phyloP scores from a whole-genome alignment of 2,888 invertebrate genomes.

The Perdita meconis region DNA sequence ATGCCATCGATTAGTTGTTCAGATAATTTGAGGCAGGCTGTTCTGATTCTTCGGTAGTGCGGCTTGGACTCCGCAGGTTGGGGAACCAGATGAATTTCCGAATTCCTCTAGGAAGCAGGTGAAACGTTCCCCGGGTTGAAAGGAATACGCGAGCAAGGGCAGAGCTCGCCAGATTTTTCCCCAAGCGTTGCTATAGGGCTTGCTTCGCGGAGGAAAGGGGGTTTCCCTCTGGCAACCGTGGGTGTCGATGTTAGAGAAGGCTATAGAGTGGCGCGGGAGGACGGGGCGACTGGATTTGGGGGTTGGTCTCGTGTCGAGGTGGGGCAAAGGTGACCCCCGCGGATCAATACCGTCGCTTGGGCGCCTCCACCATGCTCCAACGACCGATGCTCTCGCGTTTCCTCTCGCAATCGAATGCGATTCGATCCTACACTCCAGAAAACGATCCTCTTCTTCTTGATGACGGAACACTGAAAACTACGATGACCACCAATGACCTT shows the following conservation, averaged over 20 bases:
- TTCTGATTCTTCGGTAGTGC: too few relatives aligned
- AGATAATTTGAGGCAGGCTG: not conserved
- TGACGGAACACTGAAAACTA: too few relatives aligned
- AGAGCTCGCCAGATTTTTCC: conserved; percentile 66
- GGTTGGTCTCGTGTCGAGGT: conserved; percentile 77
- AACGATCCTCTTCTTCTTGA: conserved; percentile 18
- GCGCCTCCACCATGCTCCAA: conserved; percentile 77
- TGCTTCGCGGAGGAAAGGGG: conserved; percentile 68
- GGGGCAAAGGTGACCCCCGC: conserved; percentile 78
- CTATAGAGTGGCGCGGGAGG: conserved; percentile 55
- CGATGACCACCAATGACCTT: not conserved
- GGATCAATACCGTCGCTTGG: conserved; percentile 83
- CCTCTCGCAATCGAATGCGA: conserved; percentile 64
- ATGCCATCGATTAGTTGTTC: not conserved
- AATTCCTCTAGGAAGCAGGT: too few relatives aligned
- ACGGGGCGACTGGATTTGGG: conserved; percentile 73
- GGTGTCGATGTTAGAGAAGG: conserved; percentile 54
- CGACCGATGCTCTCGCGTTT: conserved; percentile 74
- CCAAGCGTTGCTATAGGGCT: conserved; percentile 75
- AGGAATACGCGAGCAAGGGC: conserved; percentile 19
- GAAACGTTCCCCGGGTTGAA: conserved; percentile 28
- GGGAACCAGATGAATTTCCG: too few relatives aligned
- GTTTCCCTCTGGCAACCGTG: conserved; percentile 23
- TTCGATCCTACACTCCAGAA: conserved; percentile 42
- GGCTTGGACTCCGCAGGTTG: too few relatives aligned